phyloP scores from a whole-genome alignment of 2,113 vertebrate species.

The Macquaria australasica region DNA sequence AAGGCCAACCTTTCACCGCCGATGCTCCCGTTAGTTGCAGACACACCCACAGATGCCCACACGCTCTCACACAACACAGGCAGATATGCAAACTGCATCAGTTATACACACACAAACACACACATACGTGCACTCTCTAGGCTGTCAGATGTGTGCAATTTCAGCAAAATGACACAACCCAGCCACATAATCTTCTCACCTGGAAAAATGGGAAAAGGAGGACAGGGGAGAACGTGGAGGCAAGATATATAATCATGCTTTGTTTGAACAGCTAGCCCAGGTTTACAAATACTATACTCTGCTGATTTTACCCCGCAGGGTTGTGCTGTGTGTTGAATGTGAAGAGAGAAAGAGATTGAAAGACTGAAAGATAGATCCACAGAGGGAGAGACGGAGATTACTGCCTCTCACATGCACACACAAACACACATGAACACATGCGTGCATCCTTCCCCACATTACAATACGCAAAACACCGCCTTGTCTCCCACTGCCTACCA shows the following conservation, averaged over 20 bases:
- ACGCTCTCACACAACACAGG: constrained; percentile 27
- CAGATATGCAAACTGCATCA: constrained; percentile 37
- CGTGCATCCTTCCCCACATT: constrained; percentile 78
- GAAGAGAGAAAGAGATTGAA: constrained; percentile 35
- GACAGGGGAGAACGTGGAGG: constrained; percentile 39
- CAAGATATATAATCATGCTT: constrained; percentile 64
- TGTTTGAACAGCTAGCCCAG: constrained; percentile 55
- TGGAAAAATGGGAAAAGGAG: constrained; percentile 60
- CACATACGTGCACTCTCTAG: neutral
- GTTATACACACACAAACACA: neutral
- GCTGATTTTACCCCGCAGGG: constrained; percentile 54
- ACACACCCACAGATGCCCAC: constrained; percentile 71
- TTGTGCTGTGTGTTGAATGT: constrained; percentile 30
- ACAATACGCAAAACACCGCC: constrained; percentile 92
- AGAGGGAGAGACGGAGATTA: constrained; percentile 59
- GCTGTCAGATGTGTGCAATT: constrained; percentile 75
- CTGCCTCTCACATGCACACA: constrained; percentile 24
- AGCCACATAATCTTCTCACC: constrained; percentile 73
- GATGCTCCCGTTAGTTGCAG: constrained; percentile 66
- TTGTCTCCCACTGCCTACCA: constrained; percentile 71
- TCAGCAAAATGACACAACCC: constrained; percentile 71
- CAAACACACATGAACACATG: neutral
- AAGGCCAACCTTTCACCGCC: constrained; percentile 71
- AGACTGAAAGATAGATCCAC: constrained; percentile 22
- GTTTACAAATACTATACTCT: constrained; percentile 60